Percentiles rank a stretch among this genome's conserved stretches.
These are phyloP conservation scores for Diploscapter pachys DNA, from an alignment of 1,140 invertebrate genomes.

Conservation along the genomic window DNA sequence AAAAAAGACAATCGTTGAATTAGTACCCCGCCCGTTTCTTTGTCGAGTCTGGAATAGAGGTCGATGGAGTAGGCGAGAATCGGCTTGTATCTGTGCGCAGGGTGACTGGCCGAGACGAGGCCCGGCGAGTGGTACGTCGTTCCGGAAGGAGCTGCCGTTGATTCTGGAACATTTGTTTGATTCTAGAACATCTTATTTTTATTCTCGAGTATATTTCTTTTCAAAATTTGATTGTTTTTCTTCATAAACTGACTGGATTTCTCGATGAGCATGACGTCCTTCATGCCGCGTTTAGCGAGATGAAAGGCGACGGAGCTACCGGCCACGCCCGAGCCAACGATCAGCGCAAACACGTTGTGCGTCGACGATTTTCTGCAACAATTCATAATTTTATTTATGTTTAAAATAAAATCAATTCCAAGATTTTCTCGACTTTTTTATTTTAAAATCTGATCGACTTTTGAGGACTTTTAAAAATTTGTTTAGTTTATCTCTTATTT, in stretches of 20 bases:
- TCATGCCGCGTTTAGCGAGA: conserved; percentile 50
- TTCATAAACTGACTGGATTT: conserved; percentile 38
- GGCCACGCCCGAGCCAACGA: conserved; percentile 51
- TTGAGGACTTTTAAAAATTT: no score
- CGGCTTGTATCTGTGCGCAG: conserved; percentile 50
- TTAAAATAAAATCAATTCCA: no score
- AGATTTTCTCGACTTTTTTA: no score
- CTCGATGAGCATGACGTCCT: conserved; percentile 52
- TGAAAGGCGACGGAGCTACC: conserved; percentile 55
- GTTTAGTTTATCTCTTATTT: no score
- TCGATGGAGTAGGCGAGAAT: conserved; percentile 51
- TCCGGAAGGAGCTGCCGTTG: conserved; percentile 27
- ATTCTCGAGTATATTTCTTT: neutral
- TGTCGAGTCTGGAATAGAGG: conserved; percentile 47
- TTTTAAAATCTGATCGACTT: no score
- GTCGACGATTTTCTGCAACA: conserved; percentile 12
- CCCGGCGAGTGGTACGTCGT: conserved; percentile 38
- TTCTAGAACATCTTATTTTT: neutral
- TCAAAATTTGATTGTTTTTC: conserved; percentile 1
- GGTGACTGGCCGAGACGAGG: conserved; percentile 46
- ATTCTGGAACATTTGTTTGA: conserved; percentile 7
- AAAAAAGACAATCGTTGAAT: neutral
- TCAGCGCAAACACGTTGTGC: conserved; percentile 45
- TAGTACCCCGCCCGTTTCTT: conserved; percentile 51
- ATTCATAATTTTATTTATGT: no score